These are phyloP conservation scores for Cancer borealis DNA, from an alignment of 2,888 invertebrate genomes.

Conservation along the genomic window DNA sequence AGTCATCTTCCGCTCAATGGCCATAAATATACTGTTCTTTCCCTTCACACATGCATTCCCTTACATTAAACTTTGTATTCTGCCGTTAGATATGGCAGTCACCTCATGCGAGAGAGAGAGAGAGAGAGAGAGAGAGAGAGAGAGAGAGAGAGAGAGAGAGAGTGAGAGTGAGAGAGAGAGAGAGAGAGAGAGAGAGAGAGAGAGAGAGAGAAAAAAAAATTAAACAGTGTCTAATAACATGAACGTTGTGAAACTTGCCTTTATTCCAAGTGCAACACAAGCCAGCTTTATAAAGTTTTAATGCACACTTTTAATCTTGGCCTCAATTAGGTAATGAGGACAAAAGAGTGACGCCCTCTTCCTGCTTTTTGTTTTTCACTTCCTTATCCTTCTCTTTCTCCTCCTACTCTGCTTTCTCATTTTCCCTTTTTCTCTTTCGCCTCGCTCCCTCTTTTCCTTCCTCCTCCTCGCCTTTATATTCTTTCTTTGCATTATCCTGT, in stretches of 20 bases:
- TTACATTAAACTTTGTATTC: not conserved
- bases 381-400: not conserved
- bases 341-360: not conserved
- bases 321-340: conserved; percentile 8
- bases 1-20: not conserved
- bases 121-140: conserved; percentile 8
- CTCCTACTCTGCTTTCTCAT: not conserved
- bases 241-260: not conserved
- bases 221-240: not conserved
- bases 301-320: not conserved
- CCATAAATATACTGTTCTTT: not conserved
- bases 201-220: not conserved
- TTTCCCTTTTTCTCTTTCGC: not conserved
- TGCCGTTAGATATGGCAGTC: not conserved
- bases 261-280: not conserved
- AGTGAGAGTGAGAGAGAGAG: conserved; percentile 22
- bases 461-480: not conserved
- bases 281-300: not conserved
- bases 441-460: not conserved
- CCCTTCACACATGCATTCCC: not conserved
- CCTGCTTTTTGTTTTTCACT: not conserved
- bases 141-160: conserved; percentile 18
- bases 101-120: not conserved
- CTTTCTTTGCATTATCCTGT: not conserved
- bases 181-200: conserved; percentile 29